Percentiles rank a stretch among this genome's conserved stretches.
phyloP scores from a whole-genome alignment of 2,888 invertebrate species.

The Neoascia interrupta region DNA sequence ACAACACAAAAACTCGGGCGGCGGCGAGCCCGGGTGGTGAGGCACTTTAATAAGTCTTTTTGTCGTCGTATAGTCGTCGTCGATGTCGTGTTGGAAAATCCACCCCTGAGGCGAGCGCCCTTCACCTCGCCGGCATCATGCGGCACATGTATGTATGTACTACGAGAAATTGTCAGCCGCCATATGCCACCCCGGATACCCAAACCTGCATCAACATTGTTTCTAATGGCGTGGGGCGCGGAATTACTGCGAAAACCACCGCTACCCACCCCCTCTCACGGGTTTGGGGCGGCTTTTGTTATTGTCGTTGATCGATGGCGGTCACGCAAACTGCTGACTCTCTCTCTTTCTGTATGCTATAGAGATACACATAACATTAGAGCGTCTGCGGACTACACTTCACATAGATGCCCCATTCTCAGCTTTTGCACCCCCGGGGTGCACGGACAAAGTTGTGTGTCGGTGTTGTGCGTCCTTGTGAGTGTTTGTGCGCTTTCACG shows the following conservation, averaged over 20 bases:
- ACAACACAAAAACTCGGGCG: slow-evolving; percentile 31
- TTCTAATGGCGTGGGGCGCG: slow-evolving; percentile 63
- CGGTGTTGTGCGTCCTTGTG: neutral
- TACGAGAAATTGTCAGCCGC: slow-evolving; percentile 47
- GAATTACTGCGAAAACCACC: slow-evolving; percentile 57
- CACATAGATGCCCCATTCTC: slow-evolving; percentile 53
- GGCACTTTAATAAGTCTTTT: slow-evolving; percentile 59
- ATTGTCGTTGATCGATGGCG: slow-evolving; percentile 71
- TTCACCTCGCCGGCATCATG: slow-evolving; percentile 42
- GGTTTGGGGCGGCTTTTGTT: slow-evolving; percentile 55
- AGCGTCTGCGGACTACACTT: slow-evolving; percentile 66
- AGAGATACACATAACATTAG: slow-evolving; percentile 25
- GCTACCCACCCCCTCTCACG: neutral
- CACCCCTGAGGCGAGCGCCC: slow-evolving; percentile 51
- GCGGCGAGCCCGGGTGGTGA: slow-evolving; percentile 21
- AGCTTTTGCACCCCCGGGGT: too few species aligned
- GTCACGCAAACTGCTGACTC: slow-evolving; percentile 69
- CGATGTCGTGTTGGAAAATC: slow-evolving; percentile 40
- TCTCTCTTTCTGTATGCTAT: neutral
- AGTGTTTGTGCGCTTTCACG: slow-evolving; percentile 19
- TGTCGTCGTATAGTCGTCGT: slow-evolving; percentile 36
- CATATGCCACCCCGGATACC: slow-evolving; percentile 55
- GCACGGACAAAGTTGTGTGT: too few species aligned
- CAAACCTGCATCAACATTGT: slow-evolving; percentile 71
- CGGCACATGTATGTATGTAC: slow-evolving; percentile 29